Evolutionary conservation across 1,140 invertebrate species (phyloP).

Genomic region (Eumeta japonica): DNA sequence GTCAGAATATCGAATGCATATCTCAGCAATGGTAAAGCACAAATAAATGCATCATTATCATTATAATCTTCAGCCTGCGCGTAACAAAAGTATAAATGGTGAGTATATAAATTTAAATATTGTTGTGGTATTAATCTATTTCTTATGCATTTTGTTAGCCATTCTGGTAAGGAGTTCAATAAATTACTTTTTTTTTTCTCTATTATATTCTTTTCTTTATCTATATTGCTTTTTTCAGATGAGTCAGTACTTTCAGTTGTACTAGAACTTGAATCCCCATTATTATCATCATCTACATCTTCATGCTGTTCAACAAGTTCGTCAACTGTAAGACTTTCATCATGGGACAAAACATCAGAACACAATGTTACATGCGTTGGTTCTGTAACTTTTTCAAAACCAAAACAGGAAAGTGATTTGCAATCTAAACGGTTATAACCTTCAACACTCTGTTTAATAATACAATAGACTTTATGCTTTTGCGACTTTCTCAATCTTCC

Average conservation of each 20-base stretch:
- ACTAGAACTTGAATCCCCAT: conserved; percentile 12
- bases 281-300: conserved; percentile 14
- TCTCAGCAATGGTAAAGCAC: conserved; percentile 64
- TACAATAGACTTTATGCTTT: conserved; percentile 52
- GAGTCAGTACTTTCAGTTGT: no score
- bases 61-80: conserved; percentile 73
- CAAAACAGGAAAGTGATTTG: conserved; percentile 60
- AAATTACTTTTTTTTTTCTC: no score
- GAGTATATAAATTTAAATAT: conserved; percentile 67
- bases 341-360: conserved; percentile 5
- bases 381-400: conserved; percentile 30
- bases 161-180: no score
- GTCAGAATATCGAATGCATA: conserved; percentile 66
- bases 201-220: no score
- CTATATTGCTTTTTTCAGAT: no score
- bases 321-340: conserved; percentile 9
- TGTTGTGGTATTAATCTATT: conserved; percentile 60
- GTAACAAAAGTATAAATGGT: conserved; percentile 65
- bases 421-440: conserved; percentile 62
- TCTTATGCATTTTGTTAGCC: conserved; percentile 66
- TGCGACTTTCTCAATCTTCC: conserved; percentile 58
- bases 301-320: conserved; percentile 14
- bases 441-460: conserved; percentile 64
- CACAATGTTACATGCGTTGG: no score
- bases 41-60: conserved; percentile 60